These are phyloP conservation scores for Muscicapa comitata DNA, from an alignment of 2,797 vertebrate genomes.

Conservation along the genomic window DNA sequence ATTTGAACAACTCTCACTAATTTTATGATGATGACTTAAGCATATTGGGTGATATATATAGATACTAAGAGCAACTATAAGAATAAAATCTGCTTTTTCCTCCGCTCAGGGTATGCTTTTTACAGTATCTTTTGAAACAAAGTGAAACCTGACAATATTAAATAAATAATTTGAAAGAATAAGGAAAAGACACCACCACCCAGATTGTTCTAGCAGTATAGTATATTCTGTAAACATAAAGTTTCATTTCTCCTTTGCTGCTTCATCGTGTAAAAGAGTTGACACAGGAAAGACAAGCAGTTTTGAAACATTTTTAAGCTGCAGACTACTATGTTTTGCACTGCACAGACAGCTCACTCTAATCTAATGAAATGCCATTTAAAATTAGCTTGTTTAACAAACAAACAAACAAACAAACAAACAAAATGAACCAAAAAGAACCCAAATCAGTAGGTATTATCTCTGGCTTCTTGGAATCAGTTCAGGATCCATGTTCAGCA, in stretches of 20 bases:
- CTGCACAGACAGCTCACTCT: neutral
- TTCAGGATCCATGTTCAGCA: neutral
- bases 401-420: neutral
- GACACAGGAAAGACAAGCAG: neutral
- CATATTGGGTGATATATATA: neutral
- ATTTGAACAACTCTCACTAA: neutral
- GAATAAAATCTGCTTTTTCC: neutral
- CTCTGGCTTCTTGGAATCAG: neutral
- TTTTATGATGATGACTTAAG: neutral
- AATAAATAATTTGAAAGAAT: neutral
- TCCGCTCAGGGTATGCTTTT: fast-evolving
- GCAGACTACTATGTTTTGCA: neutral
- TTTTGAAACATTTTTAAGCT: neutral
- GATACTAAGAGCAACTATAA: neutral
- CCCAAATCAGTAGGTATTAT: neutral
- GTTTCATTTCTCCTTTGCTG: neutral
- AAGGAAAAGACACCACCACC: fast-evolving
- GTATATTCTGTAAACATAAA: neutral
- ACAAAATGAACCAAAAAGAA: neutral
- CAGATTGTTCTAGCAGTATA: neutral
- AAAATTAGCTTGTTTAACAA: neutral
- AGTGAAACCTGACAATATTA: neutral
- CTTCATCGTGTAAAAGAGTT: neutral
- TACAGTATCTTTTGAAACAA: neutral
- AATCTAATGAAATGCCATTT: neutral